phyloP scores from a whole-genome alignment of 2,888 invertebrate genomes.

The Timema cristinae region DNA sequence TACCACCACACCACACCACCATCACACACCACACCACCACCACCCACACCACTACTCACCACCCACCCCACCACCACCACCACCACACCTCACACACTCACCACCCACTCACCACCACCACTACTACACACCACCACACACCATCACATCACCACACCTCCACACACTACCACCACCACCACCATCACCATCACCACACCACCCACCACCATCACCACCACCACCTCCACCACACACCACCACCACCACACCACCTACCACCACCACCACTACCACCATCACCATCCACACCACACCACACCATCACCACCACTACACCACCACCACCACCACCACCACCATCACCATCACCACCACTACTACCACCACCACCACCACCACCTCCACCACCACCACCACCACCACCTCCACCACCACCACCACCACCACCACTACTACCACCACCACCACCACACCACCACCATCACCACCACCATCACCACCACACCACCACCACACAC shows the following conservation, averaged over 20 bases:
- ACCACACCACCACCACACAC: background rate
- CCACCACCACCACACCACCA: conserved; percentile 9
- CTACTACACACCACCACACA: background rate
- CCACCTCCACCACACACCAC: too few relatives aligned
- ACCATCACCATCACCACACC: too few relatives aligned
- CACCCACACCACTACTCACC: background rate
- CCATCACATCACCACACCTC: background rate
- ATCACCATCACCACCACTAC: conserved; percentile 3
- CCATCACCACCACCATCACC: conserved; percentile 3
- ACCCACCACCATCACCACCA: too few relatives aligned
- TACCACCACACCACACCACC: too few relatives aligned
- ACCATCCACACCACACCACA: background rate
- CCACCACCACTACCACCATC: background rate
- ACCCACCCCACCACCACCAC: background rate
- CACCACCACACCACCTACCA: too few relatives aligned
- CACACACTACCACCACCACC: too few relatives aligned
- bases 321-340: conserved; percentile 4
- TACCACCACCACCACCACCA: conserved; percentile 2
- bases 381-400: too few relatives aligned
- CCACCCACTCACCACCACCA: background rate
- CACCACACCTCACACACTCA: background rate
- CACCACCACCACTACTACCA: conserved; percentile 1
- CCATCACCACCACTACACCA: too few relatives aligned
- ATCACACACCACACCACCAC: too few relatives aligned
- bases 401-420: conserved; percentile 1